Evolutionary conservation across 2,797 vertebrate genomes (phyloP).

Genomic region (Melanogrammus aeglefinus): DNA sequence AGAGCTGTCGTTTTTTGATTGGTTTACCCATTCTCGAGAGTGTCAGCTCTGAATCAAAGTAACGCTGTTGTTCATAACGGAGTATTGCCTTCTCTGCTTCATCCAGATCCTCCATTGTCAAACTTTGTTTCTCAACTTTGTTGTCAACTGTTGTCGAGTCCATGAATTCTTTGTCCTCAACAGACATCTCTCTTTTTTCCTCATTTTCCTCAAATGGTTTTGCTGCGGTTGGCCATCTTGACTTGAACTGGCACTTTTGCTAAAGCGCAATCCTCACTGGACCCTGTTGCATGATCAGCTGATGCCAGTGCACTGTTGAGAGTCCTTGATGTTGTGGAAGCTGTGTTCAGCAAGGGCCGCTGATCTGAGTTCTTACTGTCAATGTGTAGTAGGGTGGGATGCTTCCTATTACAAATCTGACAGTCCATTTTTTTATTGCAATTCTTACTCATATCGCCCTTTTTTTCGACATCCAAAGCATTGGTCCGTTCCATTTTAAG

Average conservation of each 20-base stretch:
- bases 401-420: no score
- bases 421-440: neutral
- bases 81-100: conserved; percentile 15
- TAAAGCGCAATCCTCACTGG: conserved; percentile 1
- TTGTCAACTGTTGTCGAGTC: no score
- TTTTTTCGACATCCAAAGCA: conserved; percentile 19
- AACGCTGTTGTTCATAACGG: neutral
- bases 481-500: neutral
- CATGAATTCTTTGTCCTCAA: no score
- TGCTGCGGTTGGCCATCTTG: conserved; percentile 6
- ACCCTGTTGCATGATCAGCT: conserved; percentile 12
- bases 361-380: no score
- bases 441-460: neutral
- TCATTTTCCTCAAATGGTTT: no score
- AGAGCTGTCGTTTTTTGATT: neutral
- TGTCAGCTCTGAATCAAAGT: conserved; percentile 9
- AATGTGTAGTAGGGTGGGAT: no score
- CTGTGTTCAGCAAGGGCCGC: no score
- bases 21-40: neutral
- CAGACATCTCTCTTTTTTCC: no score
- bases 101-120: no score
- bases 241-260: conserved; percentile 21
- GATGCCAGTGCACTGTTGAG: conserved; percentile 17
- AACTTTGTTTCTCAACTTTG: neutral
- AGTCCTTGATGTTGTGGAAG: neutral